Base-by-base conservation (phyloP, 2,113 vertebrate genomes). In the Oreotrochilus melanogaster region DNA sequence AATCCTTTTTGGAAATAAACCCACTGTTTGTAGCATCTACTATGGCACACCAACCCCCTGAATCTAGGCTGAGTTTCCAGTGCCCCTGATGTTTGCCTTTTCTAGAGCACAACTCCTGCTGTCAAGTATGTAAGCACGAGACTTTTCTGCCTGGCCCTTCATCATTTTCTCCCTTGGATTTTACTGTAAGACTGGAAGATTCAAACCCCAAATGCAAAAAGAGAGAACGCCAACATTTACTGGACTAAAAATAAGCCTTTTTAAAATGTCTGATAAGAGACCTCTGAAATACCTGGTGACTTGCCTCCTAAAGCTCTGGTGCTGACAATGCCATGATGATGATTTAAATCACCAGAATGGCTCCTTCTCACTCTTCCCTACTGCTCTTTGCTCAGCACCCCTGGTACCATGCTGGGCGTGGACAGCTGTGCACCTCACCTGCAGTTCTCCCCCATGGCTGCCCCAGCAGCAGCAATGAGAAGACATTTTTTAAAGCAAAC, bases 371-470 rank as follows among this genome's bases (percentile, higher is more conserved):
- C 28, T 42, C 39, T 18, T 62, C 22, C 7, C 31, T 50, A 17
- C 25, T 47, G 47, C 61, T 74, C 24, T 91, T 23, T 74, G 43
- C n/a, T 60, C 28, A 33, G 28, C 35, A 51, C 16, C 57, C 13
- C 5, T 4, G 18, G 21, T 42, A 54, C 33, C 0, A 0, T 5
- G 33, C 47, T 47, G 37, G 13, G 5, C 11, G 62, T 0, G 18
- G 31, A 31, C 22, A 66, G 10, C 8, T 0, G 0, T 37, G n/a
- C 27, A 33, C 31, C 19, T 39, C 4, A 62, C 62, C 0, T 31
- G n/a, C 21, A 53, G 27, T 7, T 69, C 31, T 87, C 12, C 31
- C 24, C 31, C 10, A 6, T 6, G 15, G 22, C 53, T 47, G 33
- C n/a, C 37, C 28, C 78, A 56, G 39, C 45, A 89, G 50, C 64